Conservation (phyloP, 2,113 vertebrate genomes). For the Coturnix japonica region DNA sequence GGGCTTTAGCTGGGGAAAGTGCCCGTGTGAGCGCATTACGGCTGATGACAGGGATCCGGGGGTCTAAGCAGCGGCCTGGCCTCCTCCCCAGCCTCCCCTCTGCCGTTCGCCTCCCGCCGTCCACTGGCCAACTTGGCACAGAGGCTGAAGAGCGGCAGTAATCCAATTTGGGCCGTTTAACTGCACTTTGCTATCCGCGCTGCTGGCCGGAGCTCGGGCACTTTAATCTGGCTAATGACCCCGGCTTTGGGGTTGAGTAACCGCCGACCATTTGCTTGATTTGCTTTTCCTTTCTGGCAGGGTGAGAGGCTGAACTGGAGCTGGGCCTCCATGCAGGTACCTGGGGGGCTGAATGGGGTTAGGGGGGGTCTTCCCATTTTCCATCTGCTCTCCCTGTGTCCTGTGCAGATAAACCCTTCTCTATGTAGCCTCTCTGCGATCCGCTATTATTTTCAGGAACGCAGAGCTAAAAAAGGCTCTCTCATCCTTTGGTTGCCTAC, state of each 20-base stretch:
- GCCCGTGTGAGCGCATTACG: background rate
- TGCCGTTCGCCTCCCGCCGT: background rate
- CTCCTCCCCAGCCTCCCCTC: background rate
- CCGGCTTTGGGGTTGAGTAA: background rate
- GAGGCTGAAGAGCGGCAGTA: background rate
- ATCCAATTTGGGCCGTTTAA: constrained; percentile 73
- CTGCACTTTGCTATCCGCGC: constrained; percentile 61
- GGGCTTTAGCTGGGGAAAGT: constrained; percentile 55
- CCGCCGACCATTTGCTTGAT: constrained; percentile 7
- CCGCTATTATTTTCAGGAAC: constrained; percentile 62
- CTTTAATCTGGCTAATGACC: constrained; percentile 74
- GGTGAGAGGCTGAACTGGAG: background rate
- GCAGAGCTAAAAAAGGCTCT: constrained; percentile 56
- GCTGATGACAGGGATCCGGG: background rate
- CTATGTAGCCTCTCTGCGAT: constrained; percentile 21
- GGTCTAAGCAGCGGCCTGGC: background rate
- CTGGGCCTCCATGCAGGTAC: background rate
- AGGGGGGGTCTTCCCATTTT: background rate
- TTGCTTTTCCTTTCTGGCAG: constrained; percentile 31
- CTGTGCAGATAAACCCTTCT: constrained; percentile 25
- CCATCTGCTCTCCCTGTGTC: background rate
- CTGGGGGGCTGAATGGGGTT: background rate
- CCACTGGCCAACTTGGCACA: constrained; percentile 42
- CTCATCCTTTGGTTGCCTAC: constrained; percentile 67
- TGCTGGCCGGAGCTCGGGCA: constrained; percentile 25